Percentiles rank a stretch among this genome's conserved stretches.
phyloP scores from a whole-genome alignment of 2,888 invertebrate species.

The Melolontha melolontha region DNA sequence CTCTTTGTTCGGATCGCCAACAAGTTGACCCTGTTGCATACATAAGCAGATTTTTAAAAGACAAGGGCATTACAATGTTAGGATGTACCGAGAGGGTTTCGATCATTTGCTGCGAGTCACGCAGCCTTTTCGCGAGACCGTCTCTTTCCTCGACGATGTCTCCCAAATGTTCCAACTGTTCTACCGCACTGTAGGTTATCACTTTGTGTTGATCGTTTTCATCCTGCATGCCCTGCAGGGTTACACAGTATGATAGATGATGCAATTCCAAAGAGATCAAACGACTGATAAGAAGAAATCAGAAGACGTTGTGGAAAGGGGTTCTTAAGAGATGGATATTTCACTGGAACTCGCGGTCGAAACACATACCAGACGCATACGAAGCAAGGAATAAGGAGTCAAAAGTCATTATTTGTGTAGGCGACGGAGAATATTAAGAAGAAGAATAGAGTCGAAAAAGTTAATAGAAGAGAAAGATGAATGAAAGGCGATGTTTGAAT shows the following conservation, averaged over 20 bases:
- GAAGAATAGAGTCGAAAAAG: no score
- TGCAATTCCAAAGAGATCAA: no score
- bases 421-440: no score
- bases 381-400: no score
- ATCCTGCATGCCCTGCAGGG: conserved; percentile 53
- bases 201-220: conserved; percentile 56
- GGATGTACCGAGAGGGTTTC: conserved; percentile 22
- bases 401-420: no score
- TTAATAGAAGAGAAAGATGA: no score
- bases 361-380: no score
- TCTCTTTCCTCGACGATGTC: conserved; percentile 54
- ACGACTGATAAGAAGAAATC: no score
- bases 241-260: conserved; percentile 30
- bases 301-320: no score
- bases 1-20: conserved; percentile 49
- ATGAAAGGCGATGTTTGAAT: no score
- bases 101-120: conserved; percentile 21
- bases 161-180: conserved; percentile 57
- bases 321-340: no score
- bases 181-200: conserved; percentile 54
- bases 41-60: conserved; percentile 24
- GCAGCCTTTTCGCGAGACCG: conserved; percentile 30
- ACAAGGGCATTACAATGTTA: conserved; percentile 6
- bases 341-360: no score
- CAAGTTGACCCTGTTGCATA: conserved; percentile 17